Base-by-base conservation (phyloP, 2,113 vertebrate species). In the Potamarius usumacintae region DNA sequence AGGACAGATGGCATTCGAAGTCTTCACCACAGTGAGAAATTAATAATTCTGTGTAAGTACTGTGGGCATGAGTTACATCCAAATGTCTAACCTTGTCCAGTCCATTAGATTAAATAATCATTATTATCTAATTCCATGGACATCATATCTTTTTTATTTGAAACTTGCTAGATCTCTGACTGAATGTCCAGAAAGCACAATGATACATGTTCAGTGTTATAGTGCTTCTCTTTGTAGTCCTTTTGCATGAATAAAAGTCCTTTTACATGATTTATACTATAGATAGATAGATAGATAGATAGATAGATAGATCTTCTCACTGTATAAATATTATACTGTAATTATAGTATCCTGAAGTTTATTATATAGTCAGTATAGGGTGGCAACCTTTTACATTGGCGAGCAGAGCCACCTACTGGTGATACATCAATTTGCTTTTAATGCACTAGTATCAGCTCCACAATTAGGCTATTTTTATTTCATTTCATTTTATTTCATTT, bases 331-430 rank as follows among this genome's bases (percentile, higher is more conserved):
- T 57, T 14, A 63, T n/a, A n/a, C 10, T 65, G 25, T 65, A n/a
- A n/a, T 65, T 12, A 65, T 27, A 62, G 25, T n/a, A 12, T 11
- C n/a, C 14, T 18, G 27, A 71, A 34, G 9, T 27, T n/a, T 65
- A 65, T 65, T 34, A 71, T 18, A 71, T 5, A 15, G 34, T 48
- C 15, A 72, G n/a, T 18, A 34, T 34, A 7, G 27, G 20, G 71
- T 42, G 42, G 17, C 15, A 48, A 76, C 9, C 74, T 12, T n/a
- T n/a, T 53, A 25, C 50, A 81, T 53, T 42, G 34, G 85, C 25
- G 5, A 81, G 52, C 62, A 86, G 86, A 18, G 81, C 60, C 86
- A 77, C 55, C 86, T 86, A 62, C 25, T 83, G 82, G 86, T 27
- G 62, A 83, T 42, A 65, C 50, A 76, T 5, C 57, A 60, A 30